Evolutionary conservation across 2,797 vertebrate species (phyloP).

Genomic region (Rhincodon typus): DNA sequence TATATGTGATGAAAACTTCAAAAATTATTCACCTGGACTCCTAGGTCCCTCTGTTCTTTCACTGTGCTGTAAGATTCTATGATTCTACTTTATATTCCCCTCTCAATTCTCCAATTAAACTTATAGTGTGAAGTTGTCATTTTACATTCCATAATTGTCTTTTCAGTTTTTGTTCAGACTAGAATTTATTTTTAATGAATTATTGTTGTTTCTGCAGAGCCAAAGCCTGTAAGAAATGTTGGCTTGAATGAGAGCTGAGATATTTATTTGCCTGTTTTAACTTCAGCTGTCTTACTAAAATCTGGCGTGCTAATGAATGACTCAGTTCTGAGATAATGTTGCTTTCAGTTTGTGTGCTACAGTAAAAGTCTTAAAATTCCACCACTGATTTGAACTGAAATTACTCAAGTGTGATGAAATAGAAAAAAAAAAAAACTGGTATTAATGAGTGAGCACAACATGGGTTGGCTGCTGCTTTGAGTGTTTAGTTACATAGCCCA

Average conservation of each 20-base stretch:
- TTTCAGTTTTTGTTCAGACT: neutral
- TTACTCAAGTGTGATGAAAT: too few species aligned
- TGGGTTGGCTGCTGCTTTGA: neutral
- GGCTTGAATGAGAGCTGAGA: neutral
- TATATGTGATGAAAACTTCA: too few species aligned
- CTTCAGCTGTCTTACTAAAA: neutral
- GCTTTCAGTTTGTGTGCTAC: neutral
- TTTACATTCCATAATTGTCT: too few species aligned
- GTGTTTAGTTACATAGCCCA: neutral
- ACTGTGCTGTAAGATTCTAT: neutral
- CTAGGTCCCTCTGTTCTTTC: too few species aligned
- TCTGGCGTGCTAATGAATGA: neutral
- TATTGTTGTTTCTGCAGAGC: neutral
- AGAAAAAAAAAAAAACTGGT: neutral
- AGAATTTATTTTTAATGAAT: neutral
- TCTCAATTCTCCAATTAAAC: neutral
- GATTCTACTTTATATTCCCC: too few species aligned
- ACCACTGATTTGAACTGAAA: too few species aligned
- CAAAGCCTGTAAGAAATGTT: neutral
- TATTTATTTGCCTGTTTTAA: neutral
- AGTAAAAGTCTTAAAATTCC: too few species aligned
- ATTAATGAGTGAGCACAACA: neutral
- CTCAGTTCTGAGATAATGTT: neutral
- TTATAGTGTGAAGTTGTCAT: neutral
- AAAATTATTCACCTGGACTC: too few species aligned